These are phyloP conservation scores for Oligia strigilis DNA, from an alignment of 2,888 invertebrate genomes.

Conservation along the genomic window DNA sequence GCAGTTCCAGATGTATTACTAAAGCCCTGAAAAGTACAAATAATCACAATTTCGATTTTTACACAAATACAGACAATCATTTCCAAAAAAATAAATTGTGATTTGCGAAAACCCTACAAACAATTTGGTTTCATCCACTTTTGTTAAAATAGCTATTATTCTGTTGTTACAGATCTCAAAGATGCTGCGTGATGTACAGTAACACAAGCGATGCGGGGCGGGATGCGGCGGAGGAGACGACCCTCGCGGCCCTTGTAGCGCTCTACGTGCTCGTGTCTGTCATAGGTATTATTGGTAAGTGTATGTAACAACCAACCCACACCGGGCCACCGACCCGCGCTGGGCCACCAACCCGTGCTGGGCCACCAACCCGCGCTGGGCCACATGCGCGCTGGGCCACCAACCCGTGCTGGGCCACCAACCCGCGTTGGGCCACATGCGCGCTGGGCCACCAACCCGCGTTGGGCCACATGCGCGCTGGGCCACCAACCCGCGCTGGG, in stretches of 20 bases:
- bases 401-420: no score
- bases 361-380: no score
- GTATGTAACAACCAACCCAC: neutral
- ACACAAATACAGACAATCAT: neutral
- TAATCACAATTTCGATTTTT: neutral
- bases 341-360: no score
- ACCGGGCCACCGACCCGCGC: no score
- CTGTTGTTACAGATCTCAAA: constrained; percentile 72
- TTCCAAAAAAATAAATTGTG: neutral
- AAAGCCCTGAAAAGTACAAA: neutral
- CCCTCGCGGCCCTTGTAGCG: constrained; percentile 82
- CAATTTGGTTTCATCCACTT: neutral
- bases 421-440: no score
- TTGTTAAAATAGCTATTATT: neutral
- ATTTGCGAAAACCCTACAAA: neutral
- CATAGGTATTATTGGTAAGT: constrained; percentile 85
- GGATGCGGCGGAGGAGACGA: constrained; percentile 73
- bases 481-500: no score
- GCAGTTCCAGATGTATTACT: neutral
- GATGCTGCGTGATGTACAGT: constrained; percentile 87
- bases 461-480: neutral
- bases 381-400: no score
- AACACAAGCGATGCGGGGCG: constrained; percentile 79
- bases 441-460: no score
- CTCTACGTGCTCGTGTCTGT: constrained; percentile 88